Evolutionary conservation across 2,113 vertebrate species (phyloP).

Genomic region (Pyrgilauda ruficollis): DNA sequence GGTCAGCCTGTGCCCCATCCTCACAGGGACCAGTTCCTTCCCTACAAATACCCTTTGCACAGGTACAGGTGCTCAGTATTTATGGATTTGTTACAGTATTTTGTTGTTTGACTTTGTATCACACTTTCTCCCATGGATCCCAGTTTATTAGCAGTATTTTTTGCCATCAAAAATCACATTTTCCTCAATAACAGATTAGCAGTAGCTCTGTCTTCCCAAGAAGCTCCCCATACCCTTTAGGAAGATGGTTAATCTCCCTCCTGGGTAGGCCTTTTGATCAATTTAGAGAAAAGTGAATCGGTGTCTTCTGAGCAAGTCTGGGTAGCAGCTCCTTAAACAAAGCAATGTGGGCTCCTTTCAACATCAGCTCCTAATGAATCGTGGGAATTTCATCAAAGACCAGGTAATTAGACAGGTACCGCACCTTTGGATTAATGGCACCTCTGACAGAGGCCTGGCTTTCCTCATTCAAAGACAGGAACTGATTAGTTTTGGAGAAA

Average conservation of each 20-base stretch:
- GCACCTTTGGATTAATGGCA: not conserved
- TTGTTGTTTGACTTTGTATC: not conserved
- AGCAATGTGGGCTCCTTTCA: conserved; percentile 2
- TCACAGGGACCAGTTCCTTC: not conserved
- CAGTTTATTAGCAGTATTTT: not conserved
- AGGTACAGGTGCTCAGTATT: not conserved
- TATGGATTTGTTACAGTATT: not conserved
- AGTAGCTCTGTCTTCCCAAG: not conserved
- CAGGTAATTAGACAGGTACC: not conserved
- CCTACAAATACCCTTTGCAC: not conserved
- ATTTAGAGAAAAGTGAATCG: conserved; percentile 10
- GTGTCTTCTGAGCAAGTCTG: not conserved
- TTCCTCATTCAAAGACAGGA: not conserved
- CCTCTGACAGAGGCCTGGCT: not conserved
- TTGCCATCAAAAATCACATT: conserved; percentile 29
- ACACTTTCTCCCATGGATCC: not conserved
- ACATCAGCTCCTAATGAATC: not conserved
- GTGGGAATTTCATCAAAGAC: not conserved
- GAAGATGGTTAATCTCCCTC: conserved; percentile 18
- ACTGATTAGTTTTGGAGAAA: not conserved
- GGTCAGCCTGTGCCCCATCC: not conserved
- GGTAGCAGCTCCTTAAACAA: not conserved
- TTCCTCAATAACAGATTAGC: not conserved
- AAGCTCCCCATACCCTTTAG: not conserved
- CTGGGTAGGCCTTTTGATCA: conserved; percentile 42